Evolutionary conservation across 2,888 invertebrate genomes (phyloP).

Genomic region (Heterodera filipjevi): DNA sequence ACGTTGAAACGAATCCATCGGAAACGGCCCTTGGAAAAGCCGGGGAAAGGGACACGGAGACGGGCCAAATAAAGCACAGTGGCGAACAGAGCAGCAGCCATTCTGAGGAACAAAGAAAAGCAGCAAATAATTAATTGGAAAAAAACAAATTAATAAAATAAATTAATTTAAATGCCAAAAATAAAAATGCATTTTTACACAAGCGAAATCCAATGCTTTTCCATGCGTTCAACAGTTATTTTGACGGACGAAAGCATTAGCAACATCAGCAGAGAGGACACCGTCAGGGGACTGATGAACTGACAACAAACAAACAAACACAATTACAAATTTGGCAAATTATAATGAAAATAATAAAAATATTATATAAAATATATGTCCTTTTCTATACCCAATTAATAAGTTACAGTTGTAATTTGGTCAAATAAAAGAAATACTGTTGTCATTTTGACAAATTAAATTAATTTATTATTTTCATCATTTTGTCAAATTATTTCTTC

Average conservation of each 20-base stretch:
- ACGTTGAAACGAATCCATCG: conserved; percentile 51
- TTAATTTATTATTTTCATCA: no score
- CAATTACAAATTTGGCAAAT: no score
- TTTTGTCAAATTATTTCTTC: no score
- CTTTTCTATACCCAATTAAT: no score
- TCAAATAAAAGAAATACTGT: no score
- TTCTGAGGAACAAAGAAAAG: no score
- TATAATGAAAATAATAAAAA: background rate
- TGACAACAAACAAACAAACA: no score
- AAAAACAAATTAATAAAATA: background rate
- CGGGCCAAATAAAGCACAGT: conserved; percentile 61
- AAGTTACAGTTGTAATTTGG: no score
- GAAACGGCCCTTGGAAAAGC: conserved; percentile 52
- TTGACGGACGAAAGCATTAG: conserved; percentile 59
- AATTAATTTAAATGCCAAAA: conserved; percentile 13
- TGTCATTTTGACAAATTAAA: no score
- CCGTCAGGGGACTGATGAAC: conserved; percentile 52
- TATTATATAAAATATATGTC: no score
- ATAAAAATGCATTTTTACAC: conserved; percentile 49
- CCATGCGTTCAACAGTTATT: conserved; percentile 53
- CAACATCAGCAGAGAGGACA: conserved; percentile 60
- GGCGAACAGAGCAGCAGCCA: conserved; percentile 57
- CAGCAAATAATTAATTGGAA: no score
- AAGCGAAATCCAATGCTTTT: conserved; percentile 61
- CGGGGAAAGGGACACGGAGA: conserved; percentile 56